These are phyloP conservation scores for Dryocosmus kuriphilus DNA, from an alignment of 2,888 invertebrate species.

Conservation along the genomic window DNA sequence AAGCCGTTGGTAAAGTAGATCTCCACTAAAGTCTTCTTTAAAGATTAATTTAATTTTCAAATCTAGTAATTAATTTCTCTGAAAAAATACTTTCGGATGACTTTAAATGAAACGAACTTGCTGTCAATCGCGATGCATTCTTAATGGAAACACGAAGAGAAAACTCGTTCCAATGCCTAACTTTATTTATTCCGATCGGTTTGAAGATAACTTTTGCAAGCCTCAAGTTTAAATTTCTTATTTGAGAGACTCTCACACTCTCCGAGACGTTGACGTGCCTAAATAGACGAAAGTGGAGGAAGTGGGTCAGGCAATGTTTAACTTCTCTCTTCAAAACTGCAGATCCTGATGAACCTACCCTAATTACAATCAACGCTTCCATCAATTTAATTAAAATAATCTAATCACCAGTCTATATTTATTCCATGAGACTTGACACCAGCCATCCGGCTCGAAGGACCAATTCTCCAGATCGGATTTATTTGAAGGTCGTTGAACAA, in stretches of 20 bases:
- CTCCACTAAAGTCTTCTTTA: too few species aligned
- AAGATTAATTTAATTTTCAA: too few species aligned
- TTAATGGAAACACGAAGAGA: slow-evolving; percentile 21
- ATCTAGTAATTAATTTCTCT: too few species aligned
- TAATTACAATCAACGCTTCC: background rate
- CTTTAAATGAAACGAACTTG: too few species aligned
- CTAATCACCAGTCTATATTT: background rate
- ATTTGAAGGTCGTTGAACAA: slow-evolving; percentile 1
- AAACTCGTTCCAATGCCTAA: background rate
- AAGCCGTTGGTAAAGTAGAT: background rate
- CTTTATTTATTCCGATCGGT: slow-evolving; percentile 4
- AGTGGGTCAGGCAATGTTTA: background rate
- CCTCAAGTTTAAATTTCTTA: slow-evolving; percentile 13
- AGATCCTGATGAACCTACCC: background rate
- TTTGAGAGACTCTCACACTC: background rate
- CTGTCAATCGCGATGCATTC: slow-evolving; percentile 23
- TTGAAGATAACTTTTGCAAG: background rate
- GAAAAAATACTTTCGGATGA: too few species aligned
- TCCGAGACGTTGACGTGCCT: background rate
- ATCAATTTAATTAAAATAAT: background rate
- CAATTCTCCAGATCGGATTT: slow-evolving; percentile 18
- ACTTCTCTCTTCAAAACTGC: background rate
- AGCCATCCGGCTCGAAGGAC: background rate
- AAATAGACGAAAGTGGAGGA: background rate
- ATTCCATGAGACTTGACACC: background rate